Evolutionary conservation across 2,888 invertebrate genomes (phyloP).

Genomic region (Pollenia angustigena): DNA sequence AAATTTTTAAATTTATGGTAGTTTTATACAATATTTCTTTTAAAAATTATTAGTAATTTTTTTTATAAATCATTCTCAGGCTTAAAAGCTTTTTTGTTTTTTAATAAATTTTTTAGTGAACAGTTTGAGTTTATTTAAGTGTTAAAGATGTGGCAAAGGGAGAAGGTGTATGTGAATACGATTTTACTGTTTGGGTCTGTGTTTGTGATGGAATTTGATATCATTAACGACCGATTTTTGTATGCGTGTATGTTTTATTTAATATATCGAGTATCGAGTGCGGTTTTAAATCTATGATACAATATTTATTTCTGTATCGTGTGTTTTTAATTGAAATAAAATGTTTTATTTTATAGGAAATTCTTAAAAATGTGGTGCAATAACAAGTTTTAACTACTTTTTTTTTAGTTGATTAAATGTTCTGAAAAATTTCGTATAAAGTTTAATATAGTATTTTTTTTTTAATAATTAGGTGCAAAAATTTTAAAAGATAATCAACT

Average conservation of each 20-base stretch:
- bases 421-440: slow-evolving; percentile 8
- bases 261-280: slow-evolving; percentile 1
- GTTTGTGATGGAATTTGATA: slow-evolving; percentile 13
- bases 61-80: slow-evolving; percentile 50
- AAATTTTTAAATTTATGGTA: slow-evolving; percentile 16
- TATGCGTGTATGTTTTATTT: slow-evolving; percentile 7
- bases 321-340: slow-evolving; percentile 13
- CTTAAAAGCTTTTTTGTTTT: slow-evolving; percentile 54
- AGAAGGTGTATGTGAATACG: not conserved
- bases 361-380: slow-evolving; percentile 54
- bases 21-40: slow-evolving; percentile 10
- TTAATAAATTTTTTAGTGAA: slow-evolving; percentile 10
- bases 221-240: slow-evolving; percentile 7
- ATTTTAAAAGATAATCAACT: not conserved
- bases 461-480: slow-evolving; percentile 55
- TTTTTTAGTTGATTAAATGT: slow-evolving; percentile 43
- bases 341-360: slow-evolving; percentile 25
- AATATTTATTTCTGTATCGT: slow-evolving; percentile 13
- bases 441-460: slow-evolving; percentile 26
- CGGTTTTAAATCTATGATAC: slow-evolving; percentile 29
- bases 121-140: not conserved
- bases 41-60: slow-evolving; percentile 6
- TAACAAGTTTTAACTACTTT: slow-evolving; percentile 64
- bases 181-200: not conserved
- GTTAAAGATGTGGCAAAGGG: too few relatives aligned